Evolutionary conservation across 2,797 vertebrate genomes (phyloP).

Genomic region (Hemitrygon akajei): DNA sequence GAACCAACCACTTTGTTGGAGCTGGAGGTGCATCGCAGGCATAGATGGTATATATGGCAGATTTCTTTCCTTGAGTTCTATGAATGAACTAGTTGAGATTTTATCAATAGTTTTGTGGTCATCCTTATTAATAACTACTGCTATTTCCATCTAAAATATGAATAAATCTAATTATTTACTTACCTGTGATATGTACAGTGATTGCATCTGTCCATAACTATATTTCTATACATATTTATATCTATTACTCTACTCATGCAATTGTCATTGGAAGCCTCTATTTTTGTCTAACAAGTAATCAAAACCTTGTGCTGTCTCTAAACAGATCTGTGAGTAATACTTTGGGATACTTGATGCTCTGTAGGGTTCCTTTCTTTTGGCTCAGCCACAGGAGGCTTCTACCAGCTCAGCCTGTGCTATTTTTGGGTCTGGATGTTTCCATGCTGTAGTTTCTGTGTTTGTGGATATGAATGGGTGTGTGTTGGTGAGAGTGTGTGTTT

Average conservation of each 20-base stretch:
- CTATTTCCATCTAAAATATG: too few species aligned
- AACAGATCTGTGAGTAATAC: conserved; percentile 11
- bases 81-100: too few species aligned
- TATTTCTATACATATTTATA: too few species aligned
- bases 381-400: background rate
- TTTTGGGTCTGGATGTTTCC: conserved; percentile 4
- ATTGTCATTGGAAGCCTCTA: background rate
- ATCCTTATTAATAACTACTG: too few species aligned
- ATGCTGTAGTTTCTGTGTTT: background rate
- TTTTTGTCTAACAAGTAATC: background rate
- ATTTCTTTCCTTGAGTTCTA: too few species aligned
- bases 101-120: too few species aligned
- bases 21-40: too few species aligned
- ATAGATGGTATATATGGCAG: too few species aligned
- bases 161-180: too few species aligned
- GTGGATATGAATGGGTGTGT: background rate
- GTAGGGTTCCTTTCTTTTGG: background rate
- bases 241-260: background rate
- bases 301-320: background rate
- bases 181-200: background rate
- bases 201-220: background rate
- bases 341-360: background rate
- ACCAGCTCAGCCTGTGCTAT: background rate
- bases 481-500: background rate
- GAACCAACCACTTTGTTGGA: too few species aligned